A percentile compares a stretch with the other conserved stretches of the same genome.
Conservation (phyloP, 2,888 invertebrate species). For the Kuschelorhynchus macadamiae region DNA sequence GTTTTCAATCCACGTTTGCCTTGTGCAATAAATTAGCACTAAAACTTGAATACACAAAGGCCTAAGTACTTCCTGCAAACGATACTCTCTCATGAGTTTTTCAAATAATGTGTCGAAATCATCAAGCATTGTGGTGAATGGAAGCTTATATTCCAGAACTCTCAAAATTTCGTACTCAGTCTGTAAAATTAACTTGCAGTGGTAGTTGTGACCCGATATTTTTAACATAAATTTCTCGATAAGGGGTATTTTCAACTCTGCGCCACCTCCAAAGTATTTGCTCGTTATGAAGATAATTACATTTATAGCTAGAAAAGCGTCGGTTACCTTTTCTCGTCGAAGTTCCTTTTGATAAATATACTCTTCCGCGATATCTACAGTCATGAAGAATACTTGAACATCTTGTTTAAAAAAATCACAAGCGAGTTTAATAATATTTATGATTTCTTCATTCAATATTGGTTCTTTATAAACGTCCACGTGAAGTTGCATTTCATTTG, state of each 20-base stretch:
- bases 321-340: constrained; percentile 53
- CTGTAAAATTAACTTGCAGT: constrained; percentile 50
- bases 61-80: constrained; percentile 56
- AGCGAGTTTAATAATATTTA: constrained; percentile 58
- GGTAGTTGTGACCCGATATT: constrained; percentile 54
- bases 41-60: constrained; percentile 60
- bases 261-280: constrained; percentile 60
- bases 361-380: constrained; percentile 60
- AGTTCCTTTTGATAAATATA: constrained; percentile 57
- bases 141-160: constrained; percentile 58
- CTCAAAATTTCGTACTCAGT: constrained; percentile 60
- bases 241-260: constrained; percentile 57
- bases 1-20: constrained; percentile 56
- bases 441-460: constrained; percentile 55
- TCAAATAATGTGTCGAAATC: constrained; percentile 62
- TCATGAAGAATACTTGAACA: constrained; percentile 61
- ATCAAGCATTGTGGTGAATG: constrained; percentile 59
- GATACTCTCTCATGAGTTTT: constrained; percentile 58
- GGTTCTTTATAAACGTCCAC: constrained; percentile 59
- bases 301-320: constrained; percentile 57
- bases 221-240: constrained; percentile 56
- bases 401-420: constrained; percentile 61
- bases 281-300: constrained; percentile 59
- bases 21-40: constrained; percentile 57
- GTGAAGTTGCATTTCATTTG: constrained; percentile 52